phyloP scores from a whole-genome alignment of 2,113 vertebrate species.

The Mustelus asterias region DNA sequence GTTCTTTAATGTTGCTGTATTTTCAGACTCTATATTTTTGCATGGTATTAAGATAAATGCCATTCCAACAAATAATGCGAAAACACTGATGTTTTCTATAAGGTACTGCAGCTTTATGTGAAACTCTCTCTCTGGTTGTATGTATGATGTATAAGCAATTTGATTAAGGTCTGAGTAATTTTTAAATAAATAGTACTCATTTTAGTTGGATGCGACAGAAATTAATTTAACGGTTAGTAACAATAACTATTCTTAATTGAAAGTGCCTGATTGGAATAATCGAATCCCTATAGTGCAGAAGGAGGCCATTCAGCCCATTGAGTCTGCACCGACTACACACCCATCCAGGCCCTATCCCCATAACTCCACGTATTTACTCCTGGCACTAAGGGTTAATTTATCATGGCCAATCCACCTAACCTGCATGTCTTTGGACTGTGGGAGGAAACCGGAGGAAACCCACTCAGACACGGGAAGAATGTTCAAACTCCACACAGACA shows the following conservation, averaged over 20 bases:
- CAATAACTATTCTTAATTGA: neutral
- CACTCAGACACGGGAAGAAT: too few species aligned
- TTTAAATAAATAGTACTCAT: neutral
- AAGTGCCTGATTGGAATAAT: neutral
- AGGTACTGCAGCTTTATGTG: conserved; percentile 27
- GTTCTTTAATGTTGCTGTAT: conserved; percentile 26
- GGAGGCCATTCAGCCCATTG: too few species aligned
- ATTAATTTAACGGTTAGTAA: neutral
- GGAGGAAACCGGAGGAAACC: too few species aligned
- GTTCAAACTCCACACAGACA: too few species aligned
- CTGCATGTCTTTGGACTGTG: too few species aligned
- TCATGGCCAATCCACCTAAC: too few species aligned
- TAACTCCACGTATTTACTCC: too few species aligned
- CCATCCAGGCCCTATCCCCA: too few species aligned
- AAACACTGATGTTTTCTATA: conserved; percentile 19
- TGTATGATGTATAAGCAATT: neutral
- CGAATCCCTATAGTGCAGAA: too few species aligned
- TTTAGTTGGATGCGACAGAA: neutral
- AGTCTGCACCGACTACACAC: too few species aligned
- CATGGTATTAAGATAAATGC: conserved; percentile 30
- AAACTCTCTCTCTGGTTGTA: neutral
- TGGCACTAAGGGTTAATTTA: too few species aligned
- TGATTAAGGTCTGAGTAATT: neutral
- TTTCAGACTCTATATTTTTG: conserved; percentile 31
- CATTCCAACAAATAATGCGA: conserved; percentile 27